Evolutionary conservation across 2,113 vertebrate species (phyloP).

Genomic region (Lophura nycthemera): DNA sequence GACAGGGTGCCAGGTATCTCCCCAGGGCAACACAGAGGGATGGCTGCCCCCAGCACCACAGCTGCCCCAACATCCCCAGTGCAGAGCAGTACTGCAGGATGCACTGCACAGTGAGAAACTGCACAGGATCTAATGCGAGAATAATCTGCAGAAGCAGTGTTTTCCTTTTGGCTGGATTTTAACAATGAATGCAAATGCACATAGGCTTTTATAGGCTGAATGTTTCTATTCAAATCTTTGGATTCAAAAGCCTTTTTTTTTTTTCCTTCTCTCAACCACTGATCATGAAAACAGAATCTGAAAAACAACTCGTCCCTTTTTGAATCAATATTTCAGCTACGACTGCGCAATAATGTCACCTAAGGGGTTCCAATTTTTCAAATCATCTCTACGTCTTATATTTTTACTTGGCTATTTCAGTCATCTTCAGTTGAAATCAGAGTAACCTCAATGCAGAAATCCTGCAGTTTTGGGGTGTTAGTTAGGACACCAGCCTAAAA

Average conservation of each 20-base stretch:
- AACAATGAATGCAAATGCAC: constrained; percentile 5
- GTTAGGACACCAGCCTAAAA: neutral
- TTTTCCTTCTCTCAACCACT: neutral
- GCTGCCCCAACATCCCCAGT: neutral
- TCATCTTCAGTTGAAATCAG: neutral
- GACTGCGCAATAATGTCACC: neutral
- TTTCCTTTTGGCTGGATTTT: constrained; percentile 46
- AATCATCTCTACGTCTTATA: neutral
- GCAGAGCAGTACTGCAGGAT: neutral
- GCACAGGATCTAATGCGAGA: neutral
- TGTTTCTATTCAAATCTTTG: neutral
- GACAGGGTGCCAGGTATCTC: neutral
- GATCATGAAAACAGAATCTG: neutral
- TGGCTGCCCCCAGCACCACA: accelerated
- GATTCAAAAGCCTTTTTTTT: constrained; percentile 14
- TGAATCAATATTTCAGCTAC: neutral
- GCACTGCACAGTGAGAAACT: neutral
- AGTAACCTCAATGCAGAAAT: neutral
- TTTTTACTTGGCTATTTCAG: neutral
- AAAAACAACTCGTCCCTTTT: neutral
- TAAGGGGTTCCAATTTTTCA: neutral
- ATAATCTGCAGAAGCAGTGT: constrained; percentile 7
- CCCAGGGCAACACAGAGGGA: accelerated
- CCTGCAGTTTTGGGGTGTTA: neutral
- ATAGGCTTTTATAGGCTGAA: neutral